Percentiles rank a stretch among this genome's conserved stretches.
Conservation (phyloP, 1,140 invertebrate species). For the Caenorhabditis latens region DNA sequence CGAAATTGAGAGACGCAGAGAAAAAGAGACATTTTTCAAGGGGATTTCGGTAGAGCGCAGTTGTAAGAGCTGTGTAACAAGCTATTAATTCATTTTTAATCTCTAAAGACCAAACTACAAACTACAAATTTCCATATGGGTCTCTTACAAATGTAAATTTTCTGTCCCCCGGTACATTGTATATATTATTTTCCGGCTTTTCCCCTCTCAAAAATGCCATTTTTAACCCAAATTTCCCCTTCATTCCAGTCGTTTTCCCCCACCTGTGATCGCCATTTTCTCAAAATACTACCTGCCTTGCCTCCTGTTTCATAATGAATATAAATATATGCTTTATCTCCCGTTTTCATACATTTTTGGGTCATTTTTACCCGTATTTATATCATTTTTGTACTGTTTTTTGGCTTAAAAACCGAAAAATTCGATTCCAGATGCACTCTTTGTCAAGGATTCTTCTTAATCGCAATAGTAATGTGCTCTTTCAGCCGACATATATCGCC, state of each 20-base stretch:
- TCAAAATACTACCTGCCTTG: neutral
- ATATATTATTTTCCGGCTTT: neutral
- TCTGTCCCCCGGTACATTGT: neutral
- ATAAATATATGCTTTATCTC: too few relatives aligned
- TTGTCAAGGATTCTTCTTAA: conserved; percentile 33
- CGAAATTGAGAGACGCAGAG: too few relatives aligned
- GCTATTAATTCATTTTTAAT: too few relatives aligned
- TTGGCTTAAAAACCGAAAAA: too few relatives aligned
- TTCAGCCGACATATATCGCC: neutral
- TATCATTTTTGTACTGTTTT: too few relatives aligned
- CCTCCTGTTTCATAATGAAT: too few relatives aligned
- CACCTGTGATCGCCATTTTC: neutral
- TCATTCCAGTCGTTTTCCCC: conserved; percentile 1
- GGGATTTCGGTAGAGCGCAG: too few relatives aligned
- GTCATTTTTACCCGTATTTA: neutral
- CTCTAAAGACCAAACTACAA: neutral
- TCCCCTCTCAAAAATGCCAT: neutral
- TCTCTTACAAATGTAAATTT: neutral
- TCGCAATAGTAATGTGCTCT: neutral
- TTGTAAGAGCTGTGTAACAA: too few relatives aligned
- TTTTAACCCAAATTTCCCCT: neutral
- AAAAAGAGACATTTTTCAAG: too few relatives aligned
- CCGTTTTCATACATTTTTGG: too few relatives aligned
- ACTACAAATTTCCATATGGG: neutral
- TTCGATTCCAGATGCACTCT: neutral